These are phyloP conservation scores for Pyralis farinalis DNA, from an alignment of 2,888 invertebrate genomes.

Conservation along the genomic window DNA sequence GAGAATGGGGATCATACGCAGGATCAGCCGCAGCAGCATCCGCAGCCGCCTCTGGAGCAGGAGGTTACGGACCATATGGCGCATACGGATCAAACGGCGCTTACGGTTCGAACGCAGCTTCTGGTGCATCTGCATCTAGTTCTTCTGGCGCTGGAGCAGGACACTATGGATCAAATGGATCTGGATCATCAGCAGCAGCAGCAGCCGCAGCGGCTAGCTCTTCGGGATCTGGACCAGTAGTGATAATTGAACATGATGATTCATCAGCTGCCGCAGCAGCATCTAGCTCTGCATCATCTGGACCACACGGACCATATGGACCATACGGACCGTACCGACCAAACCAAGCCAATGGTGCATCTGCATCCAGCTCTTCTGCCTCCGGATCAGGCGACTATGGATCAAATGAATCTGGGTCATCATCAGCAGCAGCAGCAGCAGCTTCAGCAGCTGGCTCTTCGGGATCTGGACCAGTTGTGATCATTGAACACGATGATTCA, in stretches of 20 bases:
- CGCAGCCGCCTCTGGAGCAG: conserved; percentile 1
- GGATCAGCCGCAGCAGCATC: neutral
- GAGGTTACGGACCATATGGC: conserved; percentile 10
- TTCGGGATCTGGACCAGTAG: conserved; percentile 12
- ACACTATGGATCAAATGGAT: conserved; percentile 2
- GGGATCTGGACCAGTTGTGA: conserved; percentile 2
- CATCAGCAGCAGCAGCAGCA: conserved; percentile 10
- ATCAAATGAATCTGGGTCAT: conserved; percentile 6
- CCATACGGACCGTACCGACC: conserved; percentile 4
- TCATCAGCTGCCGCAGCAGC: neutral
- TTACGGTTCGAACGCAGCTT: neutral
- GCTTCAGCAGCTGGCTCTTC: conserved; percentile 9
- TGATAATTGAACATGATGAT: conserved; percentile 13
- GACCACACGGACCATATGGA: conserved; percentile 8
- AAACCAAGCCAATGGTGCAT: too few species aligned
- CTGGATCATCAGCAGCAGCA: conserved; percentile 12
- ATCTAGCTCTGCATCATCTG: neutral
- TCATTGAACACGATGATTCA: neutral
- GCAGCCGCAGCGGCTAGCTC: conserved; percentile 8
- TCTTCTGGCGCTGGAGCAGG: conserved; percentile 8
- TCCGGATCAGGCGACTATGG: neutral
- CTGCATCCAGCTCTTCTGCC: conserved; percentile 5
- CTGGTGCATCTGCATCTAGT: conserved; percentile 14
- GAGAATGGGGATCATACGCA: neutral
- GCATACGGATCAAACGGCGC: conserved; percentile 9